A percentile compares a stretch with the other conserved stretches of the same genome.
These are phyloP conservation scores for Salvelinus alpinus DNA, from an alignment of 2,113 vertebrate species.

Conservation along the genomic window DNA sequence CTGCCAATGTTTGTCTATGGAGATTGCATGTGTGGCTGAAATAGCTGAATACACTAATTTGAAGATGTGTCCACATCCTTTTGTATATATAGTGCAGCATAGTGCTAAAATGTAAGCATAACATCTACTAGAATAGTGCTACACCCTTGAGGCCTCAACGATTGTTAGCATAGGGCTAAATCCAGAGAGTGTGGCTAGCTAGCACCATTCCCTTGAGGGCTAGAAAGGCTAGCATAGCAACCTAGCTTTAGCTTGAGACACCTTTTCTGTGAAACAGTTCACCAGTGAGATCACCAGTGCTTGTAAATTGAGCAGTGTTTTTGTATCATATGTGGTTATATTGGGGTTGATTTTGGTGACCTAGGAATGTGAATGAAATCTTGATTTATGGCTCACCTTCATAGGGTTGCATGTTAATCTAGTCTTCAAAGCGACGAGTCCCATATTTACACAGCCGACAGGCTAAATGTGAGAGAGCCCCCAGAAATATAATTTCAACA, in stretches of 20 bases:
- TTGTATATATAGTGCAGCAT: too few relatives aligned
- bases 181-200: too few relatives aligned
- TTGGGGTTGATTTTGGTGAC: slow-evolving; percentile 11
- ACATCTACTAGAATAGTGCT: too few relatives aligned
- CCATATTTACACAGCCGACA: slow-evolving; percentile 9
- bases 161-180: too few relatives aligned
- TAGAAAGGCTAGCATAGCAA: too few relatives aligned
- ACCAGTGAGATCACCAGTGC: slow-evolving; percentile 11
- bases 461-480: slow-evolving; percentile 7
- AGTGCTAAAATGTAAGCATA: too few relatives aligned
- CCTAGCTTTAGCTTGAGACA: neutral
- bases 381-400: slow-evolving; percentile 5
- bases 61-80: too few relatives aligned
- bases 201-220: too few relatives aligned
- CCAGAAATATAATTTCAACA: slow-evolving; percentile 3
- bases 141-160: too few relatives aligned
- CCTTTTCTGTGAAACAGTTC: slow-evolving; percentile 10
- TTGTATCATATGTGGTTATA: slow-evolving; percentile 17
- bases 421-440: slow-evolving; percentile 13
- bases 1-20: too few relatives aligned
- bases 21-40: too few relatives aligned
- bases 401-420: neutral
- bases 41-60: too few relatives aligned
- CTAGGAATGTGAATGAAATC: neutral
- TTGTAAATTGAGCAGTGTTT: slow-evolving; percentile 25